phyloP scores from a whole-genome alignment of 2,113 vertebrate genomes.

The Nothocercus julius region DNA sequence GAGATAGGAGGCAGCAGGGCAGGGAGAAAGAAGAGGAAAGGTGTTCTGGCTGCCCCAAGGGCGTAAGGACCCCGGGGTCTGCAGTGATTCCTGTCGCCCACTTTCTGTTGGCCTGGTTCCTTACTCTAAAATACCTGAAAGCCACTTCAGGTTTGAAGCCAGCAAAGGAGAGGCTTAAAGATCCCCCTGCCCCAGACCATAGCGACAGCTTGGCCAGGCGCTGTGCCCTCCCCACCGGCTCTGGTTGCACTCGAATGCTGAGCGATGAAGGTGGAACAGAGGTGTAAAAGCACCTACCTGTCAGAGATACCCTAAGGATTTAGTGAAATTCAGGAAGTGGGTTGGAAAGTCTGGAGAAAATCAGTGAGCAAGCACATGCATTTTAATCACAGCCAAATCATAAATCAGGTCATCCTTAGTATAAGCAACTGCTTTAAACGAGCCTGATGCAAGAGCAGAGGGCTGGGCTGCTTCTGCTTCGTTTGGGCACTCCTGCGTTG shows the following conservation, averaged over 20 bases:
- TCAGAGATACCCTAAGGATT: not conserved
- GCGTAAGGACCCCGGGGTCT: not conserved
- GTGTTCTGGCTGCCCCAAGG: not conserved
- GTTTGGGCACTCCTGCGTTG: rapidly evolving
- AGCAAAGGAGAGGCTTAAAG: not conserved
- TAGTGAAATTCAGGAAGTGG: not conserved
- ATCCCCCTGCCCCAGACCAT: not conserved
- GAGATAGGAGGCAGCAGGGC: not conserved
- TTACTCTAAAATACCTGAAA: not conserved
- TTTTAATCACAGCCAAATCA: not conserved
- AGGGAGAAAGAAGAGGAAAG: not conserved
- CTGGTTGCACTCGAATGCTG: not conserved
- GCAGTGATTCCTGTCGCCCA: not conserved
- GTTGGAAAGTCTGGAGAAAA: constrained; percentile 9
- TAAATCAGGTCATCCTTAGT: not conserved
- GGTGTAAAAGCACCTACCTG: not conserved
- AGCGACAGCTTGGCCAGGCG: not conserved
- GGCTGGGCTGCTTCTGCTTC: not conserved
- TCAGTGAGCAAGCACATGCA: not conserved
- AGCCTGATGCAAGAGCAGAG: not conserved
- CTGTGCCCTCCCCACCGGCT: not conserved
- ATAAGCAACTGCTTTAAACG: not conserved
- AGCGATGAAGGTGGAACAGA: not conserved
- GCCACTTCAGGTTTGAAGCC: not conserved
- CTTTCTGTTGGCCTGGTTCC: not conserved